Percentiles rank a stretch among this genome's conserved stretches.
These are phyloP conservation scores for Nesidiocoris tenuis DNA, from an alignment of 2,888 invertebrate species.

Conservation along the genomic window DNA sequence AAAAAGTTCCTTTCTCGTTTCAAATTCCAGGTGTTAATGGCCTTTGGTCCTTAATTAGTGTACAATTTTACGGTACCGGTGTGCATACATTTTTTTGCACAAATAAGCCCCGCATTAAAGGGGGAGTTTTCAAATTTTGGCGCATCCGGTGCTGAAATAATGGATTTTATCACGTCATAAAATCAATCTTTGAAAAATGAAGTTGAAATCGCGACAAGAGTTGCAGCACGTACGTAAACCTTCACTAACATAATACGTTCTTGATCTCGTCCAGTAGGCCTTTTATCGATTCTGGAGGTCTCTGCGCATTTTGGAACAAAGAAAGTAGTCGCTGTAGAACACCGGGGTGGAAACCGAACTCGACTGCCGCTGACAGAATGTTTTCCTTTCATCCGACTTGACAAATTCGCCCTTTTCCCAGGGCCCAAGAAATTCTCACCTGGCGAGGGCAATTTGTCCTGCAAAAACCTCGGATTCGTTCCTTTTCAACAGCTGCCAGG, in stretches of 20 bases:
- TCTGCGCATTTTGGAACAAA: too few relatives aligned
- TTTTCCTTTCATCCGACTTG: not conserved
- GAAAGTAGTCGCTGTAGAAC: too few relatives aligned
- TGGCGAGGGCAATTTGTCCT: not conserved
- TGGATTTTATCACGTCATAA: too few relatives aligned
- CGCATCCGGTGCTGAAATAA: too few relatives aligned
- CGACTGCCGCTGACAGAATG: not conserved
- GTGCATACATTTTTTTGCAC: too few relatives aligned
- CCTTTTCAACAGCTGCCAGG: not conserved
- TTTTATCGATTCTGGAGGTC: not conserved
- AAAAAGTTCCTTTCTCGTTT: constrained; percentile 2
- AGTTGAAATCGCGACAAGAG: constrained; percentile 18
- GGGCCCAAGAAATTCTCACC: not conserved
- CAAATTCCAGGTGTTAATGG: too few relatives aligned
- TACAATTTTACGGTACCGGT: too few relatives aligned
- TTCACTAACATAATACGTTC: too few relatives aligned
- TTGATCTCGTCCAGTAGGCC: constrained; percentile 12
- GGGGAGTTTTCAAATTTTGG: too few relatives aligned
- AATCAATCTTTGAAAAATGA: too few relatives aligned
- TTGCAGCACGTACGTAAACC: constrained; percentile 2
- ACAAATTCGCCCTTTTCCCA: not conserved
- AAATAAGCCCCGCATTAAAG: too few relatives aligned
- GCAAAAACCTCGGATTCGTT: not conserved
- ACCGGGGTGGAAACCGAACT: not conserved
- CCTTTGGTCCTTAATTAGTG: too few relatives aligned